Base-by-base conservation (phyloP, 1,140 invertebrate genomes). In the Phymastichus coffea region DNA sequence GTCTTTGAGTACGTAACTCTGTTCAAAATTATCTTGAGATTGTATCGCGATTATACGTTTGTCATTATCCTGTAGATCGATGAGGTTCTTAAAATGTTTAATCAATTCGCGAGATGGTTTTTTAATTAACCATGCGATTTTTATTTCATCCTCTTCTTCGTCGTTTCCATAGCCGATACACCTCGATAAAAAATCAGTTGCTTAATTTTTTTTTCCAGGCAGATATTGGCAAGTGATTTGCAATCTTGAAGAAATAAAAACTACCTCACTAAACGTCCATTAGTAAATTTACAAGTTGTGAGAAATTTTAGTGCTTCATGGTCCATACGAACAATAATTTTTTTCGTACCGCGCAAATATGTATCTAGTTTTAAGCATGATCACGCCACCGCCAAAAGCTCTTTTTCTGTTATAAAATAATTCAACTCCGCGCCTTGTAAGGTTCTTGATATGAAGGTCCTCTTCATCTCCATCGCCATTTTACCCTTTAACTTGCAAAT, bases 351-450 rank as follows among this genome's bases (percentile, higher is more conserved):
- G n/a, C n/a, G n/a, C n/a, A n/a, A n/a, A n/a, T n/a, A n/a, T n/a
- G n/a, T n/a, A n/a, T n/a, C n/a, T n/a, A n/a, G n/a, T n/a, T 4
- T n/a, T 40, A 26, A 22, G 37, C 22, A 25, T n/a, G n/a, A n/a
- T n/a, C n/a, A n/a, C n/a, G 20, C 37, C 19, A 25, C 20, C 41
- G 70, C 76, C 15, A 79, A 51, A 14, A 63, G 67, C 67, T 82
- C 78, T 23, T 69, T 65, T 58, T 82, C 78, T 25, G 67, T 75
- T 23, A 73, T 73, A 7, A 66, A 70, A 56, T 79, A 83, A 8
- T 61, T 58, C 9, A 57, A 44, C 61, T 79, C 69, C 0, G 54
- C 4, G 19, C 41, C 28, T n/a, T 58, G 67, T 1, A 74, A 37
- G 25, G 51, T 71, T 55, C 61, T 55, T n/a, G n/a, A n/a, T n/a